Evolutionary conservation across 1,140 invertebrate genomes (phyloP).

Genomic region (Spodoptera frugiperda): DNA sequence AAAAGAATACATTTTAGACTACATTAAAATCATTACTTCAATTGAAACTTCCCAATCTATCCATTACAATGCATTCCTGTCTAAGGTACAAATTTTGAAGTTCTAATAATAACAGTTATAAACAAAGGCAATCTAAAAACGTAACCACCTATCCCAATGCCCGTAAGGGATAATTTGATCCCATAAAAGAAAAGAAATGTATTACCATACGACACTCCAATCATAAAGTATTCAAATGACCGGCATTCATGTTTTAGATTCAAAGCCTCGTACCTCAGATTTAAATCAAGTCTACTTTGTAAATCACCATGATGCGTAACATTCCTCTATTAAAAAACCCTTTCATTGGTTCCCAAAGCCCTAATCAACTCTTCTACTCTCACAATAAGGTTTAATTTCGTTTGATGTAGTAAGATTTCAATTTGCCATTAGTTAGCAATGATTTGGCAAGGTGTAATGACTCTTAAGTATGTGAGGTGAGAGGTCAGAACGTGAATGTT

Average conservation of each 20-base stretch:
- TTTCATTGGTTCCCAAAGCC: not conserved
- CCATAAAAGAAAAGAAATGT: not conserved
- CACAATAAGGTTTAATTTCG: not conserved
- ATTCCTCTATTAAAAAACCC: not conserved
- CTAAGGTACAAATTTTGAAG: too few species aligned
- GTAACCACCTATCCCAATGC: too few species aligned
- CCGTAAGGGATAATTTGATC: not conserved
- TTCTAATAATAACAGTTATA: too few species aligned
- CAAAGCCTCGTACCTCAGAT: not conserved
- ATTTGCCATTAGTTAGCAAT: slow-evolving; percentile 5
- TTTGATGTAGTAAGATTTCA: not conserved
- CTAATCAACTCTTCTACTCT: slow-evolving; percentile 3
- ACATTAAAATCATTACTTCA: too few species aligned
- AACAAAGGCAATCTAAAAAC: too few species aligned
- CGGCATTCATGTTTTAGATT: not conserved
- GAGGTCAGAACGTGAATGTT: too few species aligned
- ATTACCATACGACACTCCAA: slow-evolving; percentile 7
- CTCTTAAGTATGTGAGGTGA: not conserved
- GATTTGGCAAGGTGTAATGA: slow-evolving; percentile 1
- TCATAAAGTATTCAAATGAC: slow-evolving; percentile 11
- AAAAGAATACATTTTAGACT: too few species aligned
- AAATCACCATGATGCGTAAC: slow-evolving; percentile 10
- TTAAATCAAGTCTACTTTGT: slow-evolving; percentile 33
- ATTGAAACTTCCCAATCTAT: too few species aligned
- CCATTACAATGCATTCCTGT: too few species aligned